phyloP scores from a whole-genome alignment of 2,797 vertebrate species.

The Catharus ustulatus region DNA sequence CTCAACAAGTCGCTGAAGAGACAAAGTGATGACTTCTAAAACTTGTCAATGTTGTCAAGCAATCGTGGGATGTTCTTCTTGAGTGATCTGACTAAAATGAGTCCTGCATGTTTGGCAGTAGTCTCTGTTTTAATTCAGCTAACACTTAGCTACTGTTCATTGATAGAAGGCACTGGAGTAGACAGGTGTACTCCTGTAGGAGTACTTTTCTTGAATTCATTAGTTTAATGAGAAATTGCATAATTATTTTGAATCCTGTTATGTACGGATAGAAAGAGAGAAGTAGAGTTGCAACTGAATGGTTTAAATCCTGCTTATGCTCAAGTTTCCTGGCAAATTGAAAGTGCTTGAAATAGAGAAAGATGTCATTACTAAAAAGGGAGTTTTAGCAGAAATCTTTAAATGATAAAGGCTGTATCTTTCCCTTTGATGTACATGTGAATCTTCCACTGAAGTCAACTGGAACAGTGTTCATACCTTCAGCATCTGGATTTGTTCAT shows the following conservation, averaged over 20 bases:
- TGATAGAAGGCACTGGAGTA: not conserved
- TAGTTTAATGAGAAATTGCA: not conserved
- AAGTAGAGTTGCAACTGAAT: constrained; percentile 9
- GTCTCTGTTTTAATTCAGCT: constrained; percentile 11
- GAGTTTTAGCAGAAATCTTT: constrained; percentile 20
- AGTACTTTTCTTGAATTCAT: not conserved
- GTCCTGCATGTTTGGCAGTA: not conserved
- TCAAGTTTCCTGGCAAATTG: constrained; percentile 48
- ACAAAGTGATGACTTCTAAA: not conserved
- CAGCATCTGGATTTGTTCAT: constrained; percentile 36
- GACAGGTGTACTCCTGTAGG: not conserved
- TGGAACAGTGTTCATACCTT: constrained; percentile 42
- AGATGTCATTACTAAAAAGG: not conserved
- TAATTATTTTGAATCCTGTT: constrained; percentile 47
- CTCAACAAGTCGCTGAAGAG: not conserved
- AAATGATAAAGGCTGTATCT: not conserved
- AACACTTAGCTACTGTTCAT: not conserved
- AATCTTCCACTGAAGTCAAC: constrained; percentile 42
- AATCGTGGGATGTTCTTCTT: not conserved
- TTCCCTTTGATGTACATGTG: not conserved
- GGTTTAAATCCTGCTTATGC: constrained; percentile 42
- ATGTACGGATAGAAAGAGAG: constrained; percentile 9
- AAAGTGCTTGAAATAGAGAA: constrained; percentile 12
- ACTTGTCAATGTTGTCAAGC: not conserved
- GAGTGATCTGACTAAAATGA: not conserved